These are phyloP conservation scores for Tachystola acroxantha DNA, from an alignment of 2,888 invertebrate species.

Conservation along the genomic window DNA sequence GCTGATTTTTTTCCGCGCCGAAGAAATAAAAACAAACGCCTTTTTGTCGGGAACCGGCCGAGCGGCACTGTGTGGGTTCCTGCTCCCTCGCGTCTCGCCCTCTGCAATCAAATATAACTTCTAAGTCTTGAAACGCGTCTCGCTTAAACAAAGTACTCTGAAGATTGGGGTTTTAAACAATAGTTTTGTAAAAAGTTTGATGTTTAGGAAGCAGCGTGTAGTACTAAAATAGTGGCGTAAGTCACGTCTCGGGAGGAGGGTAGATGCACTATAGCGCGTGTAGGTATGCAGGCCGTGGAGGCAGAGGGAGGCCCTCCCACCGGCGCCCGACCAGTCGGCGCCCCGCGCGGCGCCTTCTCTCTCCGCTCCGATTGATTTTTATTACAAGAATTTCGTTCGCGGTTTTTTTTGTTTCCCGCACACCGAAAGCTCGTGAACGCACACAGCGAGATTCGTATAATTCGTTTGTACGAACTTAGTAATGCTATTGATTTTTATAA, in stretches of 20 bases:
- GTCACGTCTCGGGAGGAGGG: constrained; percentile 31
- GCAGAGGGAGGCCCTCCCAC: constrained; percentile 29
- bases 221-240: constrained; percentile 17
- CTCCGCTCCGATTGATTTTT: constrained; percentile 79
- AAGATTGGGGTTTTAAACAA: neutral
- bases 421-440: constrained; percentile 57
- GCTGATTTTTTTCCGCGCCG: constrained; percentile 72
- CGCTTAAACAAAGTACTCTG: neutral
- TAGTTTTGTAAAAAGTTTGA: constrained; percentile 5
- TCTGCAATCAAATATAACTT: neutral
- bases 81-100: constrained; percentile 4
- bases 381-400: constrained; percentile 77
- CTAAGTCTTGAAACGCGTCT: neutral
- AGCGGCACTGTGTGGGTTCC: constrained; percentile 28
- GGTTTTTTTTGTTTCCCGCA: constrained; percentile 73
- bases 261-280: constrained; percentile 54
- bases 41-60: constrained; percentile 65
- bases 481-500: constrained; percentile 78
- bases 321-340: constrained; percentile 64
- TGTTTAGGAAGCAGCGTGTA: constrained; percentile 18
- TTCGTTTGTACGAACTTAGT: constrained; percentile 76
- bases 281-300: constrained; percentile 46
- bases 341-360: constrained; percentile 72
- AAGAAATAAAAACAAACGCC: constrained; percentile 78
- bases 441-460: constrained; percentile 72